These are phyloP conservation scores for Leucozona laternaria DNA, from an alignment of 2,888 invertebrate species.

Conservation along the genomic window DNA sequence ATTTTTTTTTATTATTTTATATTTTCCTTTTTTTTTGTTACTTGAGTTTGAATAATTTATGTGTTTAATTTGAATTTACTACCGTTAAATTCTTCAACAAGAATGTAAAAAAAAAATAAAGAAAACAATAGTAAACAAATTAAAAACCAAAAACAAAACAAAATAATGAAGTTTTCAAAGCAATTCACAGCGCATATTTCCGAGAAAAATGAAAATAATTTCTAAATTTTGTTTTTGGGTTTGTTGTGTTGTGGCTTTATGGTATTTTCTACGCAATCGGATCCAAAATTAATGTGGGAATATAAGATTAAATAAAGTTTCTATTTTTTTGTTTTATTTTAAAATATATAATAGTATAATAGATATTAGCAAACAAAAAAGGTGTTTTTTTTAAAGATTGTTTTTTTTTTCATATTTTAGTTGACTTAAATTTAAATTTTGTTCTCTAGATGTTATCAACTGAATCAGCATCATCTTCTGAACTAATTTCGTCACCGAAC, in stretches of 20 bases:
- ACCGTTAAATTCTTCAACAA: slow-evolving; percentile 52
- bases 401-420: slow-evolving; percentile 33
- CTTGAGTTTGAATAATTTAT: slow-evolving; percentile 41
- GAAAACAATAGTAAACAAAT: slow-evolving; percentile 11
- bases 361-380: slow-evolving; percentile 61
- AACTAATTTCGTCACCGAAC: slow-evolving; percentile 97
- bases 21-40: slow-evolving; percentile 45
- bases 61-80: slow-evolving; percentile 52
- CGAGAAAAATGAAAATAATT: slow-evolving; percentile 58
- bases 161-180: slow-evolving; percentile 27
- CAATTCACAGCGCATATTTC: slow-evolving; percentile 72
- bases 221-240: slow-evolving; percentile 6
- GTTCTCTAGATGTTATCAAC: slow-evolving; percentile 87
- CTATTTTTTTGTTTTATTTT: slow-evolving; percentile 37
- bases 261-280: slow-evolving; percentile 4
- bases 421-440: slow-evolving; percentile 76
- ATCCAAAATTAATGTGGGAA: slow-evolving; percentile 11
- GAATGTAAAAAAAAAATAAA: slow-evolving; percentile 56
- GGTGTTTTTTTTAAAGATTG: slow-evolving; percentile 33
- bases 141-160: slow-evolving; percentile 20
- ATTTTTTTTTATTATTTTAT: slow-evolving; percentile 57
- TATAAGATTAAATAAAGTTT: slow-evolving; percentile 50
- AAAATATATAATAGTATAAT: slow-evolving; percentile 41
- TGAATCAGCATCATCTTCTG: slow-evolving; percentile 93
- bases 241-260: slow-evolving; percentile 17